Conservation (phyloP, 2,797 vertebrate species). For the Taeniopygia guttata region DNA sequence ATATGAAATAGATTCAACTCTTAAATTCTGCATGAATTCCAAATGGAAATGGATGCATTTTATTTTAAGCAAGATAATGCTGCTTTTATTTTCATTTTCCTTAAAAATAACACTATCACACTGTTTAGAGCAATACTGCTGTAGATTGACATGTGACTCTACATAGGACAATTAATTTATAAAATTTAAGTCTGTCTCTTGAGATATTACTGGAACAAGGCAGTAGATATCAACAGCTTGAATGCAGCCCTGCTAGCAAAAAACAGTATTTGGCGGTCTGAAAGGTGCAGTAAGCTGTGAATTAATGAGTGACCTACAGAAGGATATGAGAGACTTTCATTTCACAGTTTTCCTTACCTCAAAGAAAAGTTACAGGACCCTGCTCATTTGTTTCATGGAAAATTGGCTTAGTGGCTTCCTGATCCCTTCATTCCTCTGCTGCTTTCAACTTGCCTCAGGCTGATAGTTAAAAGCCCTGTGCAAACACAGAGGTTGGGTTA, state of each 20-base stretch:
- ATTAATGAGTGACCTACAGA: not conserved
- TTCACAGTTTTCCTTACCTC: not conserved
- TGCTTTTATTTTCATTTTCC: not conserved
- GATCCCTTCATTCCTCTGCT: constrained; percentile 1
- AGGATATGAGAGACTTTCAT: not conserved
- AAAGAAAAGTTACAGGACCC: not conserved
- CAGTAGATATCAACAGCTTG: not conserved
- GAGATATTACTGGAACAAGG: not conserved
- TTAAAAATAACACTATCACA: not conserved
- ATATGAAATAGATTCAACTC: not conserved
- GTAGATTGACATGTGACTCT: not conserved
- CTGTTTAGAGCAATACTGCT: not conserved
- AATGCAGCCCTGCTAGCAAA: not conserved
- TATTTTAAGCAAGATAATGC: not conserved
- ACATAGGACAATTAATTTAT: not conserved
- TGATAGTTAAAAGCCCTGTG: not conserved
- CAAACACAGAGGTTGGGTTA: not conserved
- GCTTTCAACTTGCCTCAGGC: not conserved
- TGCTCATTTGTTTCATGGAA: not conserved
- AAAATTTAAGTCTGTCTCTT: not conserved
- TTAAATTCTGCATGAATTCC: not conserved
- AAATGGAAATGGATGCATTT: not conserved
- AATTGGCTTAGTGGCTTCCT: not conserved
- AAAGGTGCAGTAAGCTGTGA: not conserved
- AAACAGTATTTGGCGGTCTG: not conserved